phyloP scores from a whole-genome alignment of 1,140 invertebrate genomes.

The Eurytemora carolleeae region DNA sequence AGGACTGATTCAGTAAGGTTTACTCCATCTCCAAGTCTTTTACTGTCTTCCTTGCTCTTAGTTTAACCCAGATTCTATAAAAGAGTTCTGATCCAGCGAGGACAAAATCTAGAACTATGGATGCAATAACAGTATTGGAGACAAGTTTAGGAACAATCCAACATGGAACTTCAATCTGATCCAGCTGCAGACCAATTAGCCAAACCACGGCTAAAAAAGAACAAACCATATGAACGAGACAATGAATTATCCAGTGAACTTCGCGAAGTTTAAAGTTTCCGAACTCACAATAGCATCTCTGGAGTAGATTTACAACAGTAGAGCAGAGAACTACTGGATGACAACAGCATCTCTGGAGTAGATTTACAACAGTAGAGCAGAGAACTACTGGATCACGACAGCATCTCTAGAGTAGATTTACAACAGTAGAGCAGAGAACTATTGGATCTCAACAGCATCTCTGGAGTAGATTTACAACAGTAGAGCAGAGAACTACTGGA shows the following conservation, averaged over 20 bases:
- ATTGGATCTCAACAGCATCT: too few relatives aligned
- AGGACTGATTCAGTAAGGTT: too few relatives aligned
- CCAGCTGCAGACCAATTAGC: too few relatives aligned
- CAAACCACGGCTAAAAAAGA: background rate
- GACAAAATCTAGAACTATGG: slow-evolving; percentile 5
- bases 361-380: background rate
- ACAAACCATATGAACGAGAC: slow-evolving; percentile 5
- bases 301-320: background rate
- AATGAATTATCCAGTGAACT: slow-evolving; percentile 5
- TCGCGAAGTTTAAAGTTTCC: slow-evolving; percentile 5
- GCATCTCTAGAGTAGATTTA: background rate
- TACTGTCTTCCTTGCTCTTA: too few relatives aligned
- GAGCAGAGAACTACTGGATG: slow-evolving; percentile 5
- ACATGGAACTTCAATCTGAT: too few relatives aligned
- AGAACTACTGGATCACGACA: slow-evolving; percentile 9
- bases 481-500: too few relatives aligned
- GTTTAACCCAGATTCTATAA: slow-evolving; percentile 2
- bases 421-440: background rate
- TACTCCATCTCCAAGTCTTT: too few relatives aligned
- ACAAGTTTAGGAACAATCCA: too few relatives aligned
- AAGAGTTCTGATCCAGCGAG: slow-evolving; percentile 8
- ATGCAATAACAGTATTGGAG: background rate
- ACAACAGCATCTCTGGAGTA: slow-evolving; percentile 4
- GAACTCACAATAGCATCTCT: slow-evolving; percentile 7
- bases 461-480: too few relatives aligned